Conservation (phyloP, 1,140 invertebrate species). For the Papilio xuthus region DNA sequence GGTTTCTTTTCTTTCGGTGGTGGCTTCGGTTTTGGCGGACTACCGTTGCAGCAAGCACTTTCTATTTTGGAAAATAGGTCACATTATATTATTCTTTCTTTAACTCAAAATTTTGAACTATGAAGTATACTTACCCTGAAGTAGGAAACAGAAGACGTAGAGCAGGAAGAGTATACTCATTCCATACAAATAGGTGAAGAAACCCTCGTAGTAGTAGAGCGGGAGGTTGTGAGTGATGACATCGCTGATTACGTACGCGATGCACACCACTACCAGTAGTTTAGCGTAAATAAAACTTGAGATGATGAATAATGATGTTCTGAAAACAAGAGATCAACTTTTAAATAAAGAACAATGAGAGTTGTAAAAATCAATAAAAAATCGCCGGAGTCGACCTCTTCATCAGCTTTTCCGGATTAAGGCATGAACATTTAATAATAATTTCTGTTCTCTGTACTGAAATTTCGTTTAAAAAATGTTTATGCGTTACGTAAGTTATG, state of each 20-base stretch:
- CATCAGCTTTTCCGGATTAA: neutral
- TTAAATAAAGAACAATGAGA: conserved; percentile 22
- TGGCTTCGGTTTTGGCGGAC: conserved; percentile 85
- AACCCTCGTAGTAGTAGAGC: conserved; percentile 96
- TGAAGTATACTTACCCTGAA: conserved; percentile 85
- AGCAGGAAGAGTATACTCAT: conserved; percentile 97
- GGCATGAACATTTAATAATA: neutral
- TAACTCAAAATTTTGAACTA: conserved; percentile 13
- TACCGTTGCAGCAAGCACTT: conserved; percentile 89
- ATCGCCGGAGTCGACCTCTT: neutral
- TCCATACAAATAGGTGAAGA: conserved; percentile 98
- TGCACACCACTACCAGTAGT: conserved; percentile 93
- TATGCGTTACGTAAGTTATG: neutral
- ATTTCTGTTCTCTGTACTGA: neutral
- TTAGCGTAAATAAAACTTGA: conserved; percentile 97
- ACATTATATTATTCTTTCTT: conserved; percentile 25
- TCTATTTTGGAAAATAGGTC: conserved; percentile 77
- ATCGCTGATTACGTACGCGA: conserved; percentile 96
- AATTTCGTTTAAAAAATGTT: neutral
- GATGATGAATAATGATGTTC: conserved; percentile 96
- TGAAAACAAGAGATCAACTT: conserved; percentile 75
- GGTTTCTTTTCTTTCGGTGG: conserved; percentile 88
- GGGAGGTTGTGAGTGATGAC: conserved; percentile 95
- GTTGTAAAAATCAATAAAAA: neutral
- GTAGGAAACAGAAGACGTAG: conserved; percentile 98